Conservation (phyloP, 23 tunicate species). For the Phallusia fumigata region DNA sequence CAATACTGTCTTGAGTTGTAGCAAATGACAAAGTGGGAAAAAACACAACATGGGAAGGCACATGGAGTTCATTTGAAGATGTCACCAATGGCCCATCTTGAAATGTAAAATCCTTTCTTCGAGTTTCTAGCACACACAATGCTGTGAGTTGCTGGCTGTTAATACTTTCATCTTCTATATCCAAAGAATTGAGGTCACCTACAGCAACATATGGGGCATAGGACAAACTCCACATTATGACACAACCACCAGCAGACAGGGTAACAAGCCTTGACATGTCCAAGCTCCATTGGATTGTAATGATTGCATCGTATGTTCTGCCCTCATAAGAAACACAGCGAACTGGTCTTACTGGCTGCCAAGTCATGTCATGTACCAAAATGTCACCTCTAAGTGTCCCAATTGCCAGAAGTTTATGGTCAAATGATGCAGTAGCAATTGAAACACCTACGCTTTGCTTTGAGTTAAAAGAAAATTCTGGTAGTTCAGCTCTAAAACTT, state of each 20-base stretch:
- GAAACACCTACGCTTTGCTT: slow-evolving; percentile 32
- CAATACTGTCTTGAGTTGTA: slow-evolving; percentile 53
- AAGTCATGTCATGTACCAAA: slow-evolving; percentile 59
- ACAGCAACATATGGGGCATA: slow-evolving; percentile 36
- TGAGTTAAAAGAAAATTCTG: slow-evolving; percentile 37
- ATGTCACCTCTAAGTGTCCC: slow-evolving; percentile 78
- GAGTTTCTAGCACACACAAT: slow-evolving; percentile 48
- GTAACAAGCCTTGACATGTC: slow-evolving; percentile 45
- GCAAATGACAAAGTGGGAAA: slow-evolving; percentile 35
- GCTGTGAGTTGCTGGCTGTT: slow-evolving; percentile 63
- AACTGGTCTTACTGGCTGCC: slow-evolving; percentile 39
- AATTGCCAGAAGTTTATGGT: slow-evolving; percentile 43
- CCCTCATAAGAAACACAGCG: slow-evolving; percentile 55
- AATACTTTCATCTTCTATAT: slow-evolving; percentile 4
- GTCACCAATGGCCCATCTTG: slow-evolving; percentile 23
- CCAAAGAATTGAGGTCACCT: slow-evolving; percentile 31
- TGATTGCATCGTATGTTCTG: slow-evolving; percentile 39
- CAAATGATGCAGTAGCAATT: slow-evolving; percentile 26
- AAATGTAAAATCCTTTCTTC: slow-evolving; percentile 48
- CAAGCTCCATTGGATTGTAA: slow-evolving; percentile 46
- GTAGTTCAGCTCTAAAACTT: not conserved
- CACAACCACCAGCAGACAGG: slow-evolving; percentile 36
- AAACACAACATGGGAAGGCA: slow-evolving; percentile 35
- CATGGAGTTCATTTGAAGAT: not conserved
- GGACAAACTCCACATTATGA: slow-evolving; percentile 65